Conservation (phyloP, 2,888 invertebrate genomes). For the Leptinotarsa tumamoca region DNA sequence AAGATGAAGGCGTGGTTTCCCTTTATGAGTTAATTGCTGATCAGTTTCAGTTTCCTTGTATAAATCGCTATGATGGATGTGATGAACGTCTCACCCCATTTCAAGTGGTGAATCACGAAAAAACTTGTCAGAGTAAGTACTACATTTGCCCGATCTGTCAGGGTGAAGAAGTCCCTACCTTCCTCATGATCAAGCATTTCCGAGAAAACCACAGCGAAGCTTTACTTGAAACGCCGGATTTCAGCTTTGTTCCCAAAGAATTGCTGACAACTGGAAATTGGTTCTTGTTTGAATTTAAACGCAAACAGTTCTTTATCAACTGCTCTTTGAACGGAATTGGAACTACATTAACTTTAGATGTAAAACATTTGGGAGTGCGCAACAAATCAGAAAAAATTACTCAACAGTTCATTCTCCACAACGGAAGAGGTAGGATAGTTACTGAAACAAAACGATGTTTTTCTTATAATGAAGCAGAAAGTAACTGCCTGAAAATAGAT, state of each 20-base stretch:
- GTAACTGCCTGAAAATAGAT: background rate
- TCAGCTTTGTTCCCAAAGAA: background rate
- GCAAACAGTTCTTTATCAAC: background rate
- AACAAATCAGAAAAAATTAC: background rate
- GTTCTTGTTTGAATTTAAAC: background rate
- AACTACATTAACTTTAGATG: background rate
- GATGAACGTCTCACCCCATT: background rate
- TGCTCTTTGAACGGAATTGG: background rate
- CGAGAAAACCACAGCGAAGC: background rate
- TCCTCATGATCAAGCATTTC: conserved; percentile 9
- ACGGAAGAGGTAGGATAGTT: background rate
- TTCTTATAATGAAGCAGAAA: background rate
- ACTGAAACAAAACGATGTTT: background rate
- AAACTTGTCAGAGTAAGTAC: background rate
- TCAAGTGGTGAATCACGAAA: background rate
- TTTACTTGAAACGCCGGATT: background rate
- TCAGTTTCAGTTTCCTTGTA: background rate
- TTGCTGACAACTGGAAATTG: background rate
- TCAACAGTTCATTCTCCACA: background rate
- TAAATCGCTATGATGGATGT: background rate
- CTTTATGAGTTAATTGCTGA: background rate
- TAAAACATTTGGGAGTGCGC: background rate
- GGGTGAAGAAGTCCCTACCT: background rate
- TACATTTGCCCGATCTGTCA: background rate
- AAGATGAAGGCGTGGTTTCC: background rate